Conservation (phyloP, 2,113 vertebrate genomes). For the Aepyceros melampus region DNA sequence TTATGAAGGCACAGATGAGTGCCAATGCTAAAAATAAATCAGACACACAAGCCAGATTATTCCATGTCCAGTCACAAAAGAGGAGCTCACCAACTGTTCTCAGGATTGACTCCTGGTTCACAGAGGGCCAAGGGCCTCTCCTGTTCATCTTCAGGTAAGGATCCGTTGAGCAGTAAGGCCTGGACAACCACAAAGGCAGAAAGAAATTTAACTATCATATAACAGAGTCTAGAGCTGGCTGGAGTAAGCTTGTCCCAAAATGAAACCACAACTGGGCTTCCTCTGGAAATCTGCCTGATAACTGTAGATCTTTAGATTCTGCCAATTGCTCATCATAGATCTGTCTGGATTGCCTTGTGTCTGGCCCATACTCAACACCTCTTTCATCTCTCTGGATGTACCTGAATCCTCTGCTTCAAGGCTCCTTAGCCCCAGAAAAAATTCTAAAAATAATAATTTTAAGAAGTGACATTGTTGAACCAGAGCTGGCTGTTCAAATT, state of each 20-base stretch:
- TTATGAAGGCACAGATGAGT: neutral
- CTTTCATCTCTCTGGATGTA: neutral
- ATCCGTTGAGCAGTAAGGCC: slow-evolving; percentile 93
- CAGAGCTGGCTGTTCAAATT: neutral
- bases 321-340: neutral
- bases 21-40: neutral
- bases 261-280: neutral
- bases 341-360: neutral
- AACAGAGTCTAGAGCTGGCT: neutral
- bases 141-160: slow-evolving; percentile 93
- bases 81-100: slow-evolving; percentile 91
- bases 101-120: slow-evolving; percentile 85
- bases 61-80: neutral
- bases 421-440: neutral
- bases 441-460: slow-evolving; percentile 26
- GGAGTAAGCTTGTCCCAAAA: neutral
- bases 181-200: slow-evolving; percentile 68
- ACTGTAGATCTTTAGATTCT: neutral
- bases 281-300: neutral
- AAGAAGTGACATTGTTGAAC: slow-evolving; percentile 24
- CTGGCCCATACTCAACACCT: neutral
- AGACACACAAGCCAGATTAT: neutral
- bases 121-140: slow-evolving; percentile 85
- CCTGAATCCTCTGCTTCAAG: neutral
- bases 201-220: neutral